Percentiles rank a stretch among this genome's conserved stretches.
These are phyloP conservation scores for Formica aserva DNA, from an alignment of 2,888 invertebrate genomes.

Conservation along the genomic window DNA sequence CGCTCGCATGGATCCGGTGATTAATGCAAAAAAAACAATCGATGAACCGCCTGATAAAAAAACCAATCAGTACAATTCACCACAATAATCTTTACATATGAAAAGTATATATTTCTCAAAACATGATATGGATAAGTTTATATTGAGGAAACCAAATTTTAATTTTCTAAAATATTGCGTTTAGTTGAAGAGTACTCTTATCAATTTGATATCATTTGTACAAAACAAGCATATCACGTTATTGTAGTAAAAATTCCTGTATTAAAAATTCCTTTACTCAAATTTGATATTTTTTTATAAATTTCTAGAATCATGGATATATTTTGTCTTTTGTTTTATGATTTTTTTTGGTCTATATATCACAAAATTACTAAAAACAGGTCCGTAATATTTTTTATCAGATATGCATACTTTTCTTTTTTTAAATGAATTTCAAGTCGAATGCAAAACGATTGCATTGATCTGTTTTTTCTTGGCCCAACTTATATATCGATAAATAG, in stretches of 20 bases:
- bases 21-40: conserved; percentile 61
- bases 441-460: not conserved
- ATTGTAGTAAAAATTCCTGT: conserved; percentile 4
- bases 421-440: conserved; percentile 20
- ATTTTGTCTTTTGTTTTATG: not conserved
- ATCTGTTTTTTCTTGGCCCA: conserved; percentile 4
- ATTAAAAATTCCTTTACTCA: conserved; percentile 25
- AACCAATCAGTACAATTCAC: conserved; percentile 45
- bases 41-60: conserved; percentile 55
- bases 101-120: conserved; percentile 70
- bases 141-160: conserved; percentile 31
- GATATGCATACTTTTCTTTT: conserved; percentile 9
- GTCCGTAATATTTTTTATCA: not conserved
- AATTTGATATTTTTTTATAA: conserved; percentile 12
- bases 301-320: conserved; percentile 9
- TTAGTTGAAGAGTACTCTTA: conserved; percentile 24
- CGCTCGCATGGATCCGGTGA: conserved; percentile 67
- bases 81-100: conserved; percentile 59
- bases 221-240: conserved; percentile 27
- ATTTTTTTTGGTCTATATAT: conserved; percentile 4
- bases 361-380: conserved; percentile 31
- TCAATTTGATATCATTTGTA: conserved; percentile 43
- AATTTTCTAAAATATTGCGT: conserved; percentile 49
- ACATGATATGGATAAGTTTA: conserved; percentile 69
- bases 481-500: conserved; percentile 33